Conservation (phyloP, 37 sponge, comb jelly and placozoan genomes). For the Bolinopsis microptera region DNA sequence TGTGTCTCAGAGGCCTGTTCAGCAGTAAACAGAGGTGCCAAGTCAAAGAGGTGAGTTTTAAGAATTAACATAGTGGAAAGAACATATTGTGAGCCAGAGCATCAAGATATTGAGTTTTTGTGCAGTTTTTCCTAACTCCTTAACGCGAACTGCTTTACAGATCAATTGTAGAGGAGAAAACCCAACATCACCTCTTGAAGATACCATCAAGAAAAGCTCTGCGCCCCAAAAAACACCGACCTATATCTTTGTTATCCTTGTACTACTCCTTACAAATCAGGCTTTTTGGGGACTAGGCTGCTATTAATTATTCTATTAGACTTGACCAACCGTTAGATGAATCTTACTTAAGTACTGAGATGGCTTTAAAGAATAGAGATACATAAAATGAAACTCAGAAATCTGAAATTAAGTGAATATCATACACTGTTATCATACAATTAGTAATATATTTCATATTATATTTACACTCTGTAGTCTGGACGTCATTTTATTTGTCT, state of each 20-base stretch:
- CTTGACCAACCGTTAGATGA: no score
- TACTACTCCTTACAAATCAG: no score
- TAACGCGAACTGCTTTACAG: no score
- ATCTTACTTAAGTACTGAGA: no score
- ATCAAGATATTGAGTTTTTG: no score
- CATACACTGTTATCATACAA: neutral
- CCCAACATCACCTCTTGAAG: neutral
- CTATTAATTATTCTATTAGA: no score
- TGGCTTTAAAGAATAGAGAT: no score
- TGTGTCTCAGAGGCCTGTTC: constrained; percentile 10
- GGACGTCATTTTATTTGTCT: neutral
- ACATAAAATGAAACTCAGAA: neutral
- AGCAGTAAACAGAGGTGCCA: neutral
- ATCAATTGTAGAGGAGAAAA: neutral
- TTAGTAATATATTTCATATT: neutral
- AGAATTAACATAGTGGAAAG: no score
- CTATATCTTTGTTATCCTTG: no score
- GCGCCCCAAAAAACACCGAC: neutral
- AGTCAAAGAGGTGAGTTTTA: constrained; percentile 5
- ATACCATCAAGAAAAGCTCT: neutral
- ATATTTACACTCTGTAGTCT: neutral
- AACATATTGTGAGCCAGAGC: no score
- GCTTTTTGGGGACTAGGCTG: no score
- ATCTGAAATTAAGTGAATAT: neutral
- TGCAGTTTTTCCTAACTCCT: no score